These are phyloP conservation scores for Sinella curviseta DNA, from an alignment of 1,140 invertebrate genomes.

Conservation along the genomic window DNA sequence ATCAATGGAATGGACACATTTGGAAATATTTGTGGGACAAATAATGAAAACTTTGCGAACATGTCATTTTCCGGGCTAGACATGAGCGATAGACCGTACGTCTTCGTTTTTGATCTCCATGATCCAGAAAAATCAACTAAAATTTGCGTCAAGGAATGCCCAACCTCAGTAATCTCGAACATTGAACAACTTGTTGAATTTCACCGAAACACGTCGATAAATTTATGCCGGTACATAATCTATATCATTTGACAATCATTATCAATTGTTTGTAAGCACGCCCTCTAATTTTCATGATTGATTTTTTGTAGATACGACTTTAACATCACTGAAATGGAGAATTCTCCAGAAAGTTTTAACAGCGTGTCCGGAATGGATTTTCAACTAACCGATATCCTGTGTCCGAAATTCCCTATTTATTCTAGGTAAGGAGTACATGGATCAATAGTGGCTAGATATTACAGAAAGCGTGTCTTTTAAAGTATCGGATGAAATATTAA, in stretches of 20 bases:
- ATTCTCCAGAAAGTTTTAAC: not conserved
- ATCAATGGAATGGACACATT: constrained; percentile 93
- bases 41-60: constrained; percentile 71
- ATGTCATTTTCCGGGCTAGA: constrained; percentile 76
- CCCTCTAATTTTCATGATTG: too few species aligned
- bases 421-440: constrained; percentile 57
- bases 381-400: constrained; percentile 6
- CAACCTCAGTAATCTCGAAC: constrained; percentile 64
- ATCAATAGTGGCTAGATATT: constrained; percentile 1
- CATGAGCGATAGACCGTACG: constrained; percentile 72
- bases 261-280: constrained; percentile 53
- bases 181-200: constrained; percentile 73
- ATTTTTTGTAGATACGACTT: too few species aligned
- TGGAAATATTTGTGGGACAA: constrained; percentile 90
- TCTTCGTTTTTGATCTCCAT: constrained; percentile 80
- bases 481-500: too few species aligned
- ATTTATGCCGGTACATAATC: constrained; percentile 63
- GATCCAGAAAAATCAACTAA: constrained; percentile 75
- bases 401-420: constrained; percentile 64
- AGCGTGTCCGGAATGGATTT: not conserved
- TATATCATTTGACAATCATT: not conserved
- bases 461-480: too few species aligned
- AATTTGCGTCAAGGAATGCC: constrained; percentile 87
- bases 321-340: constrained; percentile 56
- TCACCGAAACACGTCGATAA: constrained; percentile 69